A percentile compares a stretch with the other conserved stretches of the same genome.
These are phyloP conservation scores for Lagocephalus sceleratus DNA, from an alignment of 2,797 vertebrate genomes.

Conservation along the genomic window DNA sequence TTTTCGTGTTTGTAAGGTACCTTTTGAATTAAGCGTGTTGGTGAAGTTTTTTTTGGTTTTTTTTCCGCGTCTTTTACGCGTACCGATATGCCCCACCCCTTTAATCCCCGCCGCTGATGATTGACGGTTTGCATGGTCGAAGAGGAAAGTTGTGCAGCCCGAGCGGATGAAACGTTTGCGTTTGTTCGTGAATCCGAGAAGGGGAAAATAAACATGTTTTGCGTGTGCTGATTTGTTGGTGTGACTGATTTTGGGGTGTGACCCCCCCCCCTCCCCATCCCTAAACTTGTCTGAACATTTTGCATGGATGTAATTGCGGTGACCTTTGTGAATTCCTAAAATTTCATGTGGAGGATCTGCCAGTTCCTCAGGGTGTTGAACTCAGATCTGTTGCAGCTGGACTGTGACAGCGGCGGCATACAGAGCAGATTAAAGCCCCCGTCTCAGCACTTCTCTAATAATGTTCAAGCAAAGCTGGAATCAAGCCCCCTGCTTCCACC, in stretches of 20 bases:
- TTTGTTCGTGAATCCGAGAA: too few species aligned
- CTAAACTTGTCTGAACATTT: too few species aligned
- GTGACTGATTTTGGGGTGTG: too few species aligned
- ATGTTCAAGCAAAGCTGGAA: conserved; percentile 57
- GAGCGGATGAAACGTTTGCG: too few species aligned
- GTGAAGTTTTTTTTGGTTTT: conserved; percentile 60
- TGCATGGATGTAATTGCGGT: too few species aligned
- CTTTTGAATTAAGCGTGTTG: conserved; percentile 51
- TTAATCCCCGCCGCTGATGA: conserved; percentile 51
- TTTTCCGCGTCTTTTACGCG: conserved; percentile 54
- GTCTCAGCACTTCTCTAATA: conserved; percentile 22
- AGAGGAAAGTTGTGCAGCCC: not conserved
- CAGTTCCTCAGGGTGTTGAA: too few species aligned
- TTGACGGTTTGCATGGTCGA: not conserved
- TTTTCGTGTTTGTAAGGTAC: conserved; percentile 8
- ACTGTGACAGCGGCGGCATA: conserved; percentile 9
- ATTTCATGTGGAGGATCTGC: too few species aligned
- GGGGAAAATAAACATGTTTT: too few species aligned
- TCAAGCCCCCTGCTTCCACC: too few species aligned
- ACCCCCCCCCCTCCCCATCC: too few species aligned
- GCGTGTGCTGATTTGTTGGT: too few species aligned
- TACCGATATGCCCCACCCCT: conserved; percentile 74
- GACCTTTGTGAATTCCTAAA: too few species aligned
- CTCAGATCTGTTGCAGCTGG: not conserved
- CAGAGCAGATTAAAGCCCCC: conserved; percentile 5